Base-by-base conservation (phyloP, 1,140 invertebrate species). In the Stratiolaelaps scimitus region DNA sequence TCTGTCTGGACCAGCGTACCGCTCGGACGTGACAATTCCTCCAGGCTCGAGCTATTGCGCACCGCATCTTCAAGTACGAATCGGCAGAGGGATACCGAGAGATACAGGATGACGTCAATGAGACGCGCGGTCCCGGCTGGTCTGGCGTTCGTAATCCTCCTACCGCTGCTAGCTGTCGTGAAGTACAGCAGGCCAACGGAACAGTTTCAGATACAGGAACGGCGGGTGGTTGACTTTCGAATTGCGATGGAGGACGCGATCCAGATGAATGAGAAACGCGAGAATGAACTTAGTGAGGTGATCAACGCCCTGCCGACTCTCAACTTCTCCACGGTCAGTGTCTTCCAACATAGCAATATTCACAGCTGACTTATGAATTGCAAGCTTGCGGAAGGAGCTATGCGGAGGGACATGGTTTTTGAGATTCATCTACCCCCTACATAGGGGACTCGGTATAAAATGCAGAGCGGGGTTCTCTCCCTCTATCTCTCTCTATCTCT, bases 141-240 rank as follows among this genome's bases (percentile, higher is more conserved):
- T 5, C 26, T 60, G 26, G 53, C 26, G 2, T 60, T 60, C 23
- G 53, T 26, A 20, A n/a, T 60, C 23, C 23, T 60, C 6, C 10
- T 60, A 60, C 53, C 53, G 15, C 34, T 60, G 34, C 26, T 60
- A 26, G 53, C 34, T 60, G 53, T 60, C 4, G 5, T 40, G 34
- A 40, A 40, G 10, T 40, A 40, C 34, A 40, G 10, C 34, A 40
- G 10, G 20, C 34, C 34, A 26, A 23, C 53, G 4, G 15, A 19
- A 23, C 53, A 34, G 17, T 60, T 29, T 60, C 26, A 29, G 15
- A 26, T 60, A 15, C 13, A 60, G 20, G 26, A 15, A 26, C 17
- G 34, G 53, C 17, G 23, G 23, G 34, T 60, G 26, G 17, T 26
- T 15, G 53, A 60, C 26, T 60, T 60, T 26, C 53, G 23, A 26